Percentiles rank a stretch among this genome's conserved stretches.
phyloP scores from a whole-genome alignment of 2,113 vertebrate species.

The Telmatochromis sp. region DNA sequence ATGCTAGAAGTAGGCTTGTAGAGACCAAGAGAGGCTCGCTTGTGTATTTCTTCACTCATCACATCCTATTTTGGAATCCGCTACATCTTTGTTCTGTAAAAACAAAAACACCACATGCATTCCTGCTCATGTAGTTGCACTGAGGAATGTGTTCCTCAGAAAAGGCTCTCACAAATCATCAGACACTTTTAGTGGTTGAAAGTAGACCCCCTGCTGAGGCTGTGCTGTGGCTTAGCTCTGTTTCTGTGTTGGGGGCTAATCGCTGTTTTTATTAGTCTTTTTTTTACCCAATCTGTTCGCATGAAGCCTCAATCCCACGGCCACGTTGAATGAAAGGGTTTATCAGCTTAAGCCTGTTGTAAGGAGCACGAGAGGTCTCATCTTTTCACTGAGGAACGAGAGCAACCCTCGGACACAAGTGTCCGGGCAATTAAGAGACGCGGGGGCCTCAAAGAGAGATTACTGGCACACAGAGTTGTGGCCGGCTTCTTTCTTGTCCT shows the following conservation, averaged over 20 bases:
- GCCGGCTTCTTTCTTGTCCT: constrained; percentile 14
- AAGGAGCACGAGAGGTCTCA: constrained; percentile 60
- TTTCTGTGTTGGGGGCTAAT: constrained; percentile 61
- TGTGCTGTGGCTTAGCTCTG: constrained; percentile 48
- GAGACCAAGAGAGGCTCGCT: not conserved
- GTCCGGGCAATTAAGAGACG: constrained; percentile 71
- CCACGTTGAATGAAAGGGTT: constrained; percentile 67
- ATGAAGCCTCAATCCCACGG: constrained; percentile 34
- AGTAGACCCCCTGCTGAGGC: constrained; percentile 50
- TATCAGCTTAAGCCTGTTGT: constrained; percentile 74
- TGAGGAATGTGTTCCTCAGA: not conserved
- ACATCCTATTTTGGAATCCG: constrained; percentile 15
- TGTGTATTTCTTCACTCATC: not conserved
- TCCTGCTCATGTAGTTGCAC: not conserved
- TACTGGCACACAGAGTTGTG: constrained; percentile 37
- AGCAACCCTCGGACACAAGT: constrained; percentile 51
- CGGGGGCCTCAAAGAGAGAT: constrained; percentile 50
- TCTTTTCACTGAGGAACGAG: constrained; percentile 53
- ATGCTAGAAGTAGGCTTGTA: not conserved
- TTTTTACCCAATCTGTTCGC: constrained; percentile 54
- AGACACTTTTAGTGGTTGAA: not conserved
- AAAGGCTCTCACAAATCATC: constrained; percentile 4
- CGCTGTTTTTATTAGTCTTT: constrained; percentile 67
- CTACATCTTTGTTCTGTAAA: constrained; percentile 23
- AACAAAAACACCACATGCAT: not conserved